Conservation (phyloP, 2,888 invertebrate species). For the Alsophila aescularia region DNA sequence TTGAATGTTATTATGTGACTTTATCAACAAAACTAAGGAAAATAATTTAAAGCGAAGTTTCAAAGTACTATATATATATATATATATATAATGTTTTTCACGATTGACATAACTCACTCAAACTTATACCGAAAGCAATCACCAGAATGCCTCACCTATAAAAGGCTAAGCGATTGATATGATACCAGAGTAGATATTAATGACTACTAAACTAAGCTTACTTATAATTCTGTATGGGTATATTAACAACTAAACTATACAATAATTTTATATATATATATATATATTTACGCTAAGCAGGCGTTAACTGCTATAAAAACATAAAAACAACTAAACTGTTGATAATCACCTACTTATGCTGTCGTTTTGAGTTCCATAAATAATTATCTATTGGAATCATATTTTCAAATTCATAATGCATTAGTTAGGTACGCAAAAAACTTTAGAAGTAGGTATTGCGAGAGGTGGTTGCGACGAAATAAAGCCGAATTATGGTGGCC, state of each 20-base stretch:
- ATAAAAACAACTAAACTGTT: no score
- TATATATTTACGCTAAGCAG: no score
- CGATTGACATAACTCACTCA: not conserved
- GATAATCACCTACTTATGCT: not conserved
- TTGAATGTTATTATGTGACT: no score
- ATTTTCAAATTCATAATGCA: conserved; percentile 21
- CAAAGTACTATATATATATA: no score
- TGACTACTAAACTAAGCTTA: conserved; percentile 4
- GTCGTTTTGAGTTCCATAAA: not conserved
- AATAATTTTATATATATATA: no score
- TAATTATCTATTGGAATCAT: conserved; percentile 15
- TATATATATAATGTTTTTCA: not conserved
- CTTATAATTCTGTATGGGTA: conserved; percentile 4
- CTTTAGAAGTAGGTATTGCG: not conserved
- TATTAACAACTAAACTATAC: conserved; percentile 7
- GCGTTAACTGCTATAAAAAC: no score
- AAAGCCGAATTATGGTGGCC: no score
- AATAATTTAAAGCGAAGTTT: no score
- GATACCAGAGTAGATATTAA: not conserved
- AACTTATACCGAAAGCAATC: conserved; percentile 1
- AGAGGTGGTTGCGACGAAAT: not conserved
- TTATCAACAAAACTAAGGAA: no score
- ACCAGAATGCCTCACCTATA: conserved; percentile 1
- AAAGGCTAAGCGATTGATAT: conserved; percentile 11
- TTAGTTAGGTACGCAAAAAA: conserved; percentile 22